Evolutionary conservation across 2,888 invertebrate genomes (phyloP), one percentile per base, ranked within the genome.

Genomic region (Sphecodes monilicornis): DNA sequence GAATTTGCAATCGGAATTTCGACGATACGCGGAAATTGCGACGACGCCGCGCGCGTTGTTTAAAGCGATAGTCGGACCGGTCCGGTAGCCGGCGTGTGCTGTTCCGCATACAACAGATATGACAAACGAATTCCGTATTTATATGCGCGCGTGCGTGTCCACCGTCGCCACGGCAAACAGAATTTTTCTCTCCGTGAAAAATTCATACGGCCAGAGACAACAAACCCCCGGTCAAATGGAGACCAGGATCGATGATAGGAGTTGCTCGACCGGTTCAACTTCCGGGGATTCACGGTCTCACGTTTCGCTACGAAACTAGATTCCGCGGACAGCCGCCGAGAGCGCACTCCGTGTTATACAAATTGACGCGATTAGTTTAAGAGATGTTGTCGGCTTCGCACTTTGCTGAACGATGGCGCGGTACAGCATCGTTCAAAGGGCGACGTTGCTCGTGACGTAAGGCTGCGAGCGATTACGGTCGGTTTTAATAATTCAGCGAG

Each of bases 1-100:
- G 76, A 84, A 84, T 86, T 84, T 80, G 85, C 78, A 86, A 80
- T 84, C 80, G 84, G 77, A 76, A 80, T 76, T 84, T 84, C 68
- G 36, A 64, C 43, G 75, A 18, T 36, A 46, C 69, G 26, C 84
- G 85, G 80, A 86, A 84, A 86, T 86, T 78, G 78, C 75, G 32
- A 70, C 75, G 72, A 73, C 60, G 26, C 5, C 11, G 3, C 57
- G 32, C 64, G 32, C 64, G 66, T 75, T 78, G 74, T 84, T 83
- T 69, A 69, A 79, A 76, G 84, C 73, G 79, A 78, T 39, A 57
- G 13, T 26, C 26, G 18, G 18, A 1, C 39, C 26, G 22, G 11
- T 5, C 64, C 22, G 29, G 32, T 8, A 22, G 41, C 8, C 32
- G 32, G 64, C 32, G 18, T 32, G 64, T 22, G 16, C 32, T n/a